These are phyloP conservation scores for Lasioglossum baleicum DNA, from an alignment of 1,140 invertebrate species.

Conservation along the genomic window DNA sequence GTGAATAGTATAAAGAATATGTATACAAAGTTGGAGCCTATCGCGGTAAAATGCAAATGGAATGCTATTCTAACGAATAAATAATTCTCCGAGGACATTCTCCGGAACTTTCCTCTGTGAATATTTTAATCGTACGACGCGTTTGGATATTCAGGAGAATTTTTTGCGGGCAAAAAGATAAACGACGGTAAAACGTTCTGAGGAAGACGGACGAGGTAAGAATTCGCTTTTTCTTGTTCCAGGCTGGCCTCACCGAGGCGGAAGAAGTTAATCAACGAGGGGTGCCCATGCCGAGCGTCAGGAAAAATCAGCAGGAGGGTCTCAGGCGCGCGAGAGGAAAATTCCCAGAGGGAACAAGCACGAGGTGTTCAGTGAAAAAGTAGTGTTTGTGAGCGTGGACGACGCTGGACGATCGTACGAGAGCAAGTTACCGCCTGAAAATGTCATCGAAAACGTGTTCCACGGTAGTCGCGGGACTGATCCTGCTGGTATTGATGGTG, in stretches of 20 bases:
- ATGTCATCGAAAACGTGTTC: conserved; percentile 54
- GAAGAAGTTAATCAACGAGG: conserved; percentile 36
- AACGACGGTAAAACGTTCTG: no score
- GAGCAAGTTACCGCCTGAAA: conserved; percentile 28
- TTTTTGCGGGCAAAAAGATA: no score
- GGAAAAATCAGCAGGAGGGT: conserved; percentile 40
- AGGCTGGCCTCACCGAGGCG: conserved; percentile 46
- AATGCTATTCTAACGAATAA: no score
- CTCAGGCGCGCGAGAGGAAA: conserved; percentile 46
- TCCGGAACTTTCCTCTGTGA: no score
- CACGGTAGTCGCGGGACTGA: conserved; percentile 32
- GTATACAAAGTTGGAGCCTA: no score
- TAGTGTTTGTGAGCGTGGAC: conserved; percentile 3
- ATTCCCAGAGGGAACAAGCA: conserved; percentile 14
- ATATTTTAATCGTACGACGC: no score
- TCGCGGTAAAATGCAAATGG: no score
- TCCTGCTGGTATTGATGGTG: conserved; percentile 62
- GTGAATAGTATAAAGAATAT: no score
- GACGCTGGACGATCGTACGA: conserved; percentile 27
- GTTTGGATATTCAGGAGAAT: no score
- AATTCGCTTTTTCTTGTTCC: conserved; percentile 40
- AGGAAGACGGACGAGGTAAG: conserved; percentile 11
- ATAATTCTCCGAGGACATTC: no score
- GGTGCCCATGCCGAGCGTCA: conserved; percentile 56
- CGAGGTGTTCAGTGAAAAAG: conserved; percentile 19